phyloP scores from a whole-genome alignment of 2,113 vertebrate genomes.

The Nycticebus coucang region DNA sequence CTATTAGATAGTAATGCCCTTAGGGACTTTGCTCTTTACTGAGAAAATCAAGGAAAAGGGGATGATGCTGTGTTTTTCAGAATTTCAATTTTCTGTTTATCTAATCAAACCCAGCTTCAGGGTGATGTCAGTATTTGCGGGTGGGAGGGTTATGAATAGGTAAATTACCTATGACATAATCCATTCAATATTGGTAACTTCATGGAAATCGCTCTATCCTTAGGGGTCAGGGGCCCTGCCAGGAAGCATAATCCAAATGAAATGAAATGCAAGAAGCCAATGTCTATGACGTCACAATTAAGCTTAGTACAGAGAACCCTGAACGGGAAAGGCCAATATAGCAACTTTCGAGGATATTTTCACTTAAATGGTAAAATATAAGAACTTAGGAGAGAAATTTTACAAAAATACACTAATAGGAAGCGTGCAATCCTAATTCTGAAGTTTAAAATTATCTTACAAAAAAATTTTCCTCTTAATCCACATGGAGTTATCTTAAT shows the following conservation, averaged over 20 bases:
- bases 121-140: constrained; percentile 67
- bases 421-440: neutral
- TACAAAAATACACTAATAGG: neutral
- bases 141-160: constrained; percentile 69
- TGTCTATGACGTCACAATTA: neutral
- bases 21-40: neutral
- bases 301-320: neutral
- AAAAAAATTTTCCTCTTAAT: neutral
- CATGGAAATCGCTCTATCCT: constrained; percentile 60
- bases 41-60: neutral
- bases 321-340: neutral
- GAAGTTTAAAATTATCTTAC: constrained; percentile 36
- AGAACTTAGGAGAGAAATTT: neutral
- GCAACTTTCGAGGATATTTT: neutral
- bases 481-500: neutral
- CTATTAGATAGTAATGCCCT: neutral
- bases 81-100: constrained; percentile 61
- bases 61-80: neutral
- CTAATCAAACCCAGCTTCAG: constrained; percentile 66
- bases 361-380: neutral
- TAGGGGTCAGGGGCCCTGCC: constrained; percentile 58
- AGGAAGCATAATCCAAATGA: constrained; percentile 52
- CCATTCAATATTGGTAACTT: constrained; percentile 57
- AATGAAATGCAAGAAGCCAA: neutral
- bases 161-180: constrained; percentile 73